Evolutionary conservation across 2,797 vertebrate genomes (phyloP).

Genomic region (Typhlichthys subterraneus): DNA sequence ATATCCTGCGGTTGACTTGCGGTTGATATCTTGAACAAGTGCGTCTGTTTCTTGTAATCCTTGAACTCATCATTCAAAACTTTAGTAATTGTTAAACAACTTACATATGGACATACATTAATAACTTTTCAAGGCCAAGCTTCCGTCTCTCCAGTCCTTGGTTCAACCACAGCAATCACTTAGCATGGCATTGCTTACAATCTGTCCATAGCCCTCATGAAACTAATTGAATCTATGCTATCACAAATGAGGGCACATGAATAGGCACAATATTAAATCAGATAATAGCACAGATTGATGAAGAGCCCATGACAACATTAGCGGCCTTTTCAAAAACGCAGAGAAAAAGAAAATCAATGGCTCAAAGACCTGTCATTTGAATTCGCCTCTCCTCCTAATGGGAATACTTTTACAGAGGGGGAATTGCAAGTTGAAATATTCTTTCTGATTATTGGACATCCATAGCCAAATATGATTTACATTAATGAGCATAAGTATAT

Average conservation of each 20-base stretch:
- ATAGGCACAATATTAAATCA: constrained; percentile 81
- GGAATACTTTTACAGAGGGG: constrained; percentile 74
- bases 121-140: constrained; percentile 49
- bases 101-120: not conserved
- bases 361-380: constrained; percentile 79
- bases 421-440: constrained; percentile 83
- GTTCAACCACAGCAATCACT: constrained; percentile 51
- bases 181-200: constrained; percentile 57
- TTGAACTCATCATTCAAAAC: not conserved
- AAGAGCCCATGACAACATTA: constrained; percentile 83
- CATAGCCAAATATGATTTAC: constrained; percentile 88
- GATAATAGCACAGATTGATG: constrained; percentile 84
- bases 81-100: constrained; percentile 10
- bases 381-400: constrained; percentile 77
- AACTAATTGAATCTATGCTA: constrained; percentile 76
- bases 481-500: constrained; percentile 87
- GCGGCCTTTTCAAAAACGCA: constrained; percentile 73
- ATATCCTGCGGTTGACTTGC: no score
- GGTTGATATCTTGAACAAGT: no score
- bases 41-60: no score
- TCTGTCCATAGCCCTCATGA: constrained; percentile 55
- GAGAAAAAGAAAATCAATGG: constrained; percentile 74
- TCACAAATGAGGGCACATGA: constrained; percentile 76
- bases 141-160: constrained; percentile 23
- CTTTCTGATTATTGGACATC: constrained; percentile 88